Conservation (phyloP, 2,888 invertebrate species). For the Platerodrilus igneus region DNA sequence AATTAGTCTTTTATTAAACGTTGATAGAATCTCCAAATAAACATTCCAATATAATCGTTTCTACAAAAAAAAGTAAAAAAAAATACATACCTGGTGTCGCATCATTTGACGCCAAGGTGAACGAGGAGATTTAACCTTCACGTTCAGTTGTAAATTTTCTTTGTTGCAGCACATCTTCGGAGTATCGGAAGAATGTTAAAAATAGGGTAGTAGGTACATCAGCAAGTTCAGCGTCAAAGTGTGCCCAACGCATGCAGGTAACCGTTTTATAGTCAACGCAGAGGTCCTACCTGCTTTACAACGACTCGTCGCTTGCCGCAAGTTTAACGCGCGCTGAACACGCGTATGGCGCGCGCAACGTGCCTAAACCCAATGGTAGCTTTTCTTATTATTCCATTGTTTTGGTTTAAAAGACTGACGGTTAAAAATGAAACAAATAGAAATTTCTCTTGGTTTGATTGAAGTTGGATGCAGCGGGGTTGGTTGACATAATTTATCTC, state of each 20-base stretch:
- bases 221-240: constrained; percentile 29
- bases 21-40: too few relatives aligned
- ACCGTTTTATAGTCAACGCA: constrained; percentile 37
- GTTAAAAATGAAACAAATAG: too few relatives aligned
- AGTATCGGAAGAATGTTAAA: constrained; percentile 6
- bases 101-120: constrained; percentile 57
- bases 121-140: constrained; percentile 43
- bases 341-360: constrained; percentile 43
- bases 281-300: constrained; percentile 21
- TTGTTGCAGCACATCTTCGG: constrained; percentile 56
- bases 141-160: constrained; percentile 45
- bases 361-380: too few relatives aligned
- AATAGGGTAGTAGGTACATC: constrained; percentile 9
- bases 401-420: too few relatives aligned
- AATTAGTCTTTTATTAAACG: too few relatives aligned
- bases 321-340: constrained; percentile 45
- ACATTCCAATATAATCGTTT: too few relatives aligned
- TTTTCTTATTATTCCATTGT: too few relatives aligned
- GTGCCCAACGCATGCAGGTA: constrained; percentile 37
- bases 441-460: too few relatives aligned
- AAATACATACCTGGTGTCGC: constrained; percentile 53
- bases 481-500: too few relatives aligned
- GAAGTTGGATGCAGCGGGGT: too few relatives aligned
- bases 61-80: constrained; percentile 8
- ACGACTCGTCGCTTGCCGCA: constrained; percentile 21